Evolutionary conservation across 2,113 vertebrate genomes (phyloP).

Genomic region (Spilogale gracilis): DNA sequence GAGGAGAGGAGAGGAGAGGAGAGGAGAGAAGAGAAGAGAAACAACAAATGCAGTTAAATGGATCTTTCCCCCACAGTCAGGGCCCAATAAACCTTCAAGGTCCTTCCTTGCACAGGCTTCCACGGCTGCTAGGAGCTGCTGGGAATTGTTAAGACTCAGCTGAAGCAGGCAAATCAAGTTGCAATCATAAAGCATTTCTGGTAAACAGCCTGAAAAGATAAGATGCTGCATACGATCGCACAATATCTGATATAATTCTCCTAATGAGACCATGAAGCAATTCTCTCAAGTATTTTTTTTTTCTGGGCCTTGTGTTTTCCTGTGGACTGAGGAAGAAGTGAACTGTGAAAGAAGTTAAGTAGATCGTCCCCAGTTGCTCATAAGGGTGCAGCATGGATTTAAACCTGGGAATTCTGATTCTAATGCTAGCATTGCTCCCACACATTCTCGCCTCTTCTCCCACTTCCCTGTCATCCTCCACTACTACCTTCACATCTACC

Average conservation of each 20-base stretch:
- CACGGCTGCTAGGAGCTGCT: not conserved
- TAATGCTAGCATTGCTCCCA: not conserved
- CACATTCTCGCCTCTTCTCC: not conserved
- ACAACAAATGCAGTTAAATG: not conserved
- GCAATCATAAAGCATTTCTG: not conserved
- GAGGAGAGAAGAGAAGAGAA: not conserved
- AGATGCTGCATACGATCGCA: not conserved
- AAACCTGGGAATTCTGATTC: not conserved
- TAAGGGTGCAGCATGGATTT: not conserved
- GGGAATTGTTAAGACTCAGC: not conserved
- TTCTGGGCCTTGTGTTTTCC: not conserved
- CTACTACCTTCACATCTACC: not conserved
- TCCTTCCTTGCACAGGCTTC: not conserved
- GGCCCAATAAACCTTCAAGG: not conserved
- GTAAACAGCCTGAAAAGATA: not conserved
- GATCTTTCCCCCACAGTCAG: not conserved
- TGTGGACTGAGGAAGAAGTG: not conserved
- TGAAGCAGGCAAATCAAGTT: not conserved
- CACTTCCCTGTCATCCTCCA: not conserved
- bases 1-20: no score
- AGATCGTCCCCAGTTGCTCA: not conserved
- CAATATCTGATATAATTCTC: not conserved
- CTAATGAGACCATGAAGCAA: not conserved
- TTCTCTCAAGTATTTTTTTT: not conserved
- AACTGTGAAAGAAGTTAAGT: not conserved